These are phyloP conservation scores for Pachyramphus minor DNA, from an alignment of 2,113 vertebrate genomes.

Conservation along the genomic window DNA sequence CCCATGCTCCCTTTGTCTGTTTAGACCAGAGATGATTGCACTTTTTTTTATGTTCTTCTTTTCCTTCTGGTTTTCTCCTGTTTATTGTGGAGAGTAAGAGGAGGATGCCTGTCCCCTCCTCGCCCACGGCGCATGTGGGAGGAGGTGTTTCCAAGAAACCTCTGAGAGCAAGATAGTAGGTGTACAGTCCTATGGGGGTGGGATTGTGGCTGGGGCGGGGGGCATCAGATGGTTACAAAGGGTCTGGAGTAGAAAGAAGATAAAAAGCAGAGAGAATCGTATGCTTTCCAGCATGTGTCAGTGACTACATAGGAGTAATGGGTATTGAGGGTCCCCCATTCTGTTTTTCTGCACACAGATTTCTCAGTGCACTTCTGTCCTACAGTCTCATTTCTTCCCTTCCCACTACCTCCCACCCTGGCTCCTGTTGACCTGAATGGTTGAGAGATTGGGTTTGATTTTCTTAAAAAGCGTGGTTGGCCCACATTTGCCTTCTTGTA, in stretches of 20 bases:
- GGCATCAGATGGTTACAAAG: not conserved
- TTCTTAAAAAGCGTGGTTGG: not conserved
- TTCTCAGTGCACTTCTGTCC: not conserved
- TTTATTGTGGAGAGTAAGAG: not conserved
- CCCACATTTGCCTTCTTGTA: not conserved
- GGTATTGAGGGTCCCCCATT: not conserved
- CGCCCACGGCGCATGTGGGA: fast-evolving
- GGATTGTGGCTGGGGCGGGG: not conserved
- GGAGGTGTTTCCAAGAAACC: not conserved
- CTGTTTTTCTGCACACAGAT: not conserved
- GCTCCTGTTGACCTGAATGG: not conserved
- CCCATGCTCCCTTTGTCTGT: not conserved
- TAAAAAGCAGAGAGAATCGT: not conserved
- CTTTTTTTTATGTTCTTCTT: not conserved
- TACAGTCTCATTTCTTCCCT: not conserved
- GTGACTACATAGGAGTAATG: not conserved
- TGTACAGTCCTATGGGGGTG: not conserved
- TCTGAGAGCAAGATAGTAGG: not conserved
- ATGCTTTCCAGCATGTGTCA: not conserved
- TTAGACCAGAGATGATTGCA: not conserved
- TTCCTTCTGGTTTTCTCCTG: not conserved
- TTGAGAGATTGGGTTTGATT: not conserved
- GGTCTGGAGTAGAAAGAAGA: not conserved
- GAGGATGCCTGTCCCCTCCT: not conserved
- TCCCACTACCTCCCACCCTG: not conserved